Conservation (phyloP, 2,113 vertebrate genomes). For the Salminus brasiliensis region DNA sequence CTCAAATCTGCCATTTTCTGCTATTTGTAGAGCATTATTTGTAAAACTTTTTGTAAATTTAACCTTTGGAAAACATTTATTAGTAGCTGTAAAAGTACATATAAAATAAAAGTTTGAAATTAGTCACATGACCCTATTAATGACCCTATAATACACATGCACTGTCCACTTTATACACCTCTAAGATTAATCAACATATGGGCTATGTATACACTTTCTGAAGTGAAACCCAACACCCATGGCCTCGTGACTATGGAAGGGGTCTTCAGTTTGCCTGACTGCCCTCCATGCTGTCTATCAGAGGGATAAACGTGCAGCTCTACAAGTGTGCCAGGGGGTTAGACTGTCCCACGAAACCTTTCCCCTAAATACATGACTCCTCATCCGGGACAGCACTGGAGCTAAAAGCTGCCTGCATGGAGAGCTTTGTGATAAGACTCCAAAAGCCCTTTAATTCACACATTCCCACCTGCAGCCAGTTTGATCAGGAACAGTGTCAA, state of each 20-base stretch:
- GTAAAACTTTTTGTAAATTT: too few species aligned
- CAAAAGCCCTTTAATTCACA: not conserved
- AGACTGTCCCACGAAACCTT: not conserved
- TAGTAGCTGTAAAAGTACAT: too few species aligned
- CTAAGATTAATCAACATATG: too few species aligned
- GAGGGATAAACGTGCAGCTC: not conserved
- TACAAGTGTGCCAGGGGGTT: not conserved
- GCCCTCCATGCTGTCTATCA: not conserved
- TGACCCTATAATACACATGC: too few species aligned
- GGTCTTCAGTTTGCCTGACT: not conserved
- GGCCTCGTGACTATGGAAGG: not conserved
- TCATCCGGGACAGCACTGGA: not conserved
- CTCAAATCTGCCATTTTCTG: too few species aligned
- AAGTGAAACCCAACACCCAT: not conserved
- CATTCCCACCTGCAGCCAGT: not conserved
- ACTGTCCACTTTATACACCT: too few species aligned
- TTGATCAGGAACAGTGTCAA: not conserved
- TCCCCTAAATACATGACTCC: not conserved
- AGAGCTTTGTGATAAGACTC: not conserved
- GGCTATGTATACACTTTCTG: not conserved
- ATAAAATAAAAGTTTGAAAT: too few species aligned
- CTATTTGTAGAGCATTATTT: too few species aligned
- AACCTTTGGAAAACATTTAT: too few species aligned
- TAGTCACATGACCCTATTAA: too few species aligned
- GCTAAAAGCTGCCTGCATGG: not conserved